Evolutionary conservation across 2,113 vertebrate species (phyloP), one percentile per base, ranked within the genome.

Genomic region (Nothobranchius kuhntae): DNA sequence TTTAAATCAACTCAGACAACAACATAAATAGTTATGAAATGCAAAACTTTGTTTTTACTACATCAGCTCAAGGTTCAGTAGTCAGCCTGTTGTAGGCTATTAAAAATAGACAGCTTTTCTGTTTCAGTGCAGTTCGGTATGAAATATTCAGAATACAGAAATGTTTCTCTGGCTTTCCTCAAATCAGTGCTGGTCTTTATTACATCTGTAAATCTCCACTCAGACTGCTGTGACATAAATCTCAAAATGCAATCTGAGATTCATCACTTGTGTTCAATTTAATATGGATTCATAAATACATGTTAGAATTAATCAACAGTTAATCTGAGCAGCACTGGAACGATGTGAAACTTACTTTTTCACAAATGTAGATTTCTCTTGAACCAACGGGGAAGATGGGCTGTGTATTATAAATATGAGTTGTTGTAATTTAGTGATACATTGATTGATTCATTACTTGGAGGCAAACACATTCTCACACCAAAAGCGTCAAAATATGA

Each of bases 91-190:
- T 67, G 68, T 9, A 44, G 58, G 67, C 72, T 77, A 86, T 81
- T 81, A 85, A 88, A 81, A 79, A 86, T 83, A 61, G 51, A 86
- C 36, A 53, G 9, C 59, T 68, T 36, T 46, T 81, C 77, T 83
- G 66, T 81, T 82, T 26, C 56, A 53, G 42, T 9, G 8, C 54
- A 69, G 54, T 71, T 73, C 61, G 64, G 14, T 53, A 81, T 79
- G 65, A 84, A 80, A 83, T 81, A 80, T 83, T 85, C 77, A 83
- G 64, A 61, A 47, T 30, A 80, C 65, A 78, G 13, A 36, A 44
- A 59, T 71, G 71, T 44, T 78, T 62, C 52, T 53, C 48, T 64
- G 62, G 71, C 58, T 61, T 64, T 66, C 38, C 9, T 6, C 15
- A 42, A 72, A 55, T 53, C 63, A 56, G 30, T 67, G 48, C 80